Percentiles rank a stretch among this genome's conserved stretches.
Evolutionary conservation across 2,113 vertebrate species (phyloP).

Genomic region (Ameiurus melas): DNA sequence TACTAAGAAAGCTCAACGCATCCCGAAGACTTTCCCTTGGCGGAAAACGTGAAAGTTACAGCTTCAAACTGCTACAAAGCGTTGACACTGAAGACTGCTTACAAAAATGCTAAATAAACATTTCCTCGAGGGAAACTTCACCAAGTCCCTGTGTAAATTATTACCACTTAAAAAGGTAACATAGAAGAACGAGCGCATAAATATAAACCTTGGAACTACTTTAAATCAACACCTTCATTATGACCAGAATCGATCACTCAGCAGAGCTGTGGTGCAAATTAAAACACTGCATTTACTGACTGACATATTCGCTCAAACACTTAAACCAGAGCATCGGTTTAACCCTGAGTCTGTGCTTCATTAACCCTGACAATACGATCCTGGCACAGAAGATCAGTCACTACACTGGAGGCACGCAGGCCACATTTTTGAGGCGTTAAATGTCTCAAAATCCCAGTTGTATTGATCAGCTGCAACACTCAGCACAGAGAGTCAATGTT

Average conservation of each 20-base stretch:
- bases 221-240: background rate
- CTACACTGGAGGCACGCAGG: background rate
- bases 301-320: background rate
- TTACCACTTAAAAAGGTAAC: background rate
- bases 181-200: background rate
- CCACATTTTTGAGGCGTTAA: background rate
- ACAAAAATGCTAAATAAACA: background rate
- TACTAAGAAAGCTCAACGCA: background rate
- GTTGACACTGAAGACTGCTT: background rate
- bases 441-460: slow-evolving; percentile 23
- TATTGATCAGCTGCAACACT: slow-evolving; percentile 38
- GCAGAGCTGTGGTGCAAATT: background rate
- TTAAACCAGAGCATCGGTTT: background rate
- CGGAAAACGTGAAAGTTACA: background rate
- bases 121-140: background rate
- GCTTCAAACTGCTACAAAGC: background rate
- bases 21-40: background rate
- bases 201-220: background rate
- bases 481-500: slow-evolving; percentile 22
- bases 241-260: background rate
- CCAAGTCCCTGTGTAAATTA: background rate
- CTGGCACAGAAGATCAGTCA: slow-evolving; percentile 24
- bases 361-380: slow-evolving; percentile 33
- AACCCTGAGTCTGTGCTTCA: background rate
- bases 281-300: background rate